A percentile compares a stretch with the other conserved stretches of the same genome.
phyloP scores from a whole-genome alignment of 2,113 vertebrate species.

The Clarias macrocephalus region DNA sequence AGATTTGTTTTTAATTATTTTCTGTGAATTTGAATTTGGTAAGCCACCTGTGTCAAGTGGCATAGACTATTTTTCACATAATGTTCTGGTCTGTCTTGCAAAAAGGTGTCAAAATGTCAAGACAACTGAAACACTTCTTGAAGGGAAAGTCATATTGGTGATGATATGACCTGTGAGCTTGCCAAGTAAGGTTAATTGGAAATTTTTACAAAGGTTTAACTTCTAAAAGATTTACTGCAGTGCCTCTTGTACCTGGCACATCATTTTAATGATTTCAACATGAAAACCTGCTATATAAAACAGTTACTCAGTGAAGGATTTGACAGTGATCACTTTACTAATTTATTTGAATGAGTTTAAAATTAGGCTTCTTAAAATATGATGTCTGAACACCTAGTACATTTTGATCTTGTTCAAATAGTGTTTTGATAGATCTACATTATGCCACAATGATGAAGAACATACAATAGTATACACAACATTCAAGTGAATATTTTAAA shows the following conservation, averaged over 20 bases:
- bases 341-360: neutral
- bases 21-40: neutral
- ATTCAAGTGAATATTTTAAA: neutral
- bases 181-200: neutral
- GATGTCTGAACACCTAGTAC: neutral
- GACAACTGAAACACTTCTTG: neutral
- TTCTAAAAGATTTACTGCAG: neutral
- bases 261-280: neutral
- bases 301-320: neutral
- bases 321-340: neutral
- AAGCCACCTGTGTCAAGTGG: neutral
- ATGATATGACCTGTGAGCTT: neutral
- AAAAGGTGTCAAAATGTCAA: constrained; percentile 17
- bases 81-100: neutral
- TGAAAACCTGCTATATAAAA: neutral
- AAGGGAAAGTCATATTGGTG: neutral
- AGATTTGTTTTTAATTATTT: neutral
- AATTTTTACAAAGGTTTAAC: neutral
- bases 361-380: neutral
- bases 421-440: neutral
- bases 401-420: neutral
- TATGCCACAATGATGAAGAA: neutral
- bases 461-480: neutral
- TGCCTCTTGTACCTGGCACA: neutral
- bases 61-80: neutral